Evolutionary conservation across 2,888 invertebrate species (phyloP).

Genomic region (Embidobia sp.): DNA sequence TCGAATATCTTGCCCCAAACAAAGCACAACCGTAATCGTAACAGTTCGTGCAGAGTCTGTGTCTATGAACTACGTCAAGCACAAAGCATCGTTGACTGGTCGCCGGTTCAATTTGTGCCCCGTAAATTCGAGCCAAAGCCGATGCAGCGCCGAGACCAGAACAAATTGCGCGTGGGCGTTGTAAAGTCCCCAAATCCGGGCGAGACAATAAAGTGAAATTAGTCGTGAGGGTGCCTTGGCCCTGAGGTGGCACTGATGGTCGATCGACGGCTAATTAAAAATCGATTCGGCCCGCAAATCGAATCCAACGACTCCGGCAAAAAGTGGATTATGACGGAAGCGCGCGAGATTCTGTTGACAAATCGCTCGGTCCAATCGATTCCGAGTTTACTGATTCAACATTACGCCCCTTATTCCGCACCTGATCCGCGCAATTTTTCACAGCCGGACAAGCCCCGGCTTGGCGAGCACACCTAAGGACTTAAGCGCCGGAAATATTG

Average conservation of each 20-base stretch:
- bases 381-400: slow-evolving; percentile 38
- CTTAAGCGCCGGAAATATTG: slow-evolving; percentile 1
- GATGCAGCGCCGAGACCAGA: slow-evolving; percentile 11
- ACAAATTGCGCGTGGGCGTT: slow-evolving; percentile 24
- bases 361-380: slow-evolving; percentile 32
- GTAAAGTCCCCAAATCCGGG: slow-evolving; percentile 1
- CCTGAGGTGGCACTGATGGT: slow-evolving; percentile 10
- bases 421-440: slow-evolving; percentile 29
- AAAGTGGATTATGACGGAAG: slow-evolving; percentile 30
- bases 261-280: slow-evolving; percentile 28
- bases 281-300: slow-evolving; percentile 35
- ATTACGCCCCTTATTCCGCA: slow-evolving; percentile 12
- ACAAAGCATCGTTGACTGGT: no score
- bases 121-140: no score
- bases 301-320: slow-evolving; percentile 4
- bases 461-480: background rate
- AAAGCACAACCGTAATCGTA: no score
- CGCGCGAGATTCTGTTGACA: slow-evolving; percentile 32
- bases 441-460: slow-evolving; percentile 2
- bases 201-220: slow-evolving; percentile 35
- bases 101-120: slow-evolving; percentile 18
- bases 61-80: slow-evolving; percentile 22
- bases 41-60: background rate
- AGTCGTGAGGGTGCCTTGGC: slow-evolving; percentile 5
- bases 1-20: no score